Conservation (phyloP, 2,797 vertebrate genomes). For the Sebastes cheni region DNA sequence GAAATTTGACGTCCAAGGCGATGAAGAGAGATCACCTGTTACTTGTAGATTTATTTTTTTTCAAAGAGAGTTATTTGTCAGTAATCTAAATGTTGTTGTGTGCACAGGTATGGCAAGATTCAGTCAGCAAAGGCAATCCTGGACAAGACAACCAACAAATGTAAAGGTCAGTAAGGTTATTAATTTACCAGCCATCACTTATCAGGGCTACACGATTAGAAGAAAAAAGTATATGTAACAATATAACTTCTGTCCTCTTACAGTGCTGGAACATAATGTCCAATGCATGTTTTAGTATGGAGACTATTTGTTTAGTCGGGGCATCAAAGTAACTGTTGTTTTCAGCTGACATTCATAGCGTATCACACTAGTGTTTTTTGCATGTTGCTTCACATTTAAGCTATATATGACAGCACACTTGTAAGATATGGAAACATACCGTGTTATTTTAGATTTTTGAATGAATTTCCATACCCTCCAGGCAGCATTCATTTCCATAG, state of each 20-base stretch:
- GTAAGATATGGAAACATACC: background rate
- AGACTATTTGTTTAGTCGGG: background rate
- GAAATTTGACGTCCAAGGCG: background rate
- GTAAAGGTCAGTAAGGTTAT: conserved; percentile 90
- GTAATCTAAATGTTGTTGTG: conserved; percentile 37
- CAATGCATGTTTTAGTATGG: background rate
- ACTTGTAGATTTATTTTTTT: background rate
- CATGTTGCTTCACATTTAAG: background rate
- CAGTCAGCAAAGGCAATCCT: conserved; percentile 99
- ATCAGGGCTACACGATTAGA: background rate
- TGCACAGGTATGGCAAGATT: conserved; percentile 95
- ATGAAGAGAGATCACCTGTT: background rate
- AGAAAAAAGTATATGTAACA: background rate
- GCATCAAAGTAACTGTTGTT: background rate
- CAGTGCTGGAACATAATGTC: background rate
- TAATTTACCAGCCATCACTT: background rate
- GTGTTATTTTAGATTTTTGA: background rate
- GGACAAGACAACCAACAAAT: conserved; percentile 99
- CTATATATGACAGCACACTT: background rate
- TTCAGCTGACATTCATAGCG: background rate
- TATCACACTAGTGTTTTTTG: background rate
- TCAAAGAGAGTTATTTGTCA: background rate
- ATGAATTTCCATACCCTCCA: conserved; percentile 2
- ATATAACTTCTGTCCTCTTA: background rate
- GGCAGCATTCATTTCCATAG: conserved; percentile 6